Base-by-base conservation (phyloP, 2,888 invertebrate genomes). In the Lypha dubia region DNA sequence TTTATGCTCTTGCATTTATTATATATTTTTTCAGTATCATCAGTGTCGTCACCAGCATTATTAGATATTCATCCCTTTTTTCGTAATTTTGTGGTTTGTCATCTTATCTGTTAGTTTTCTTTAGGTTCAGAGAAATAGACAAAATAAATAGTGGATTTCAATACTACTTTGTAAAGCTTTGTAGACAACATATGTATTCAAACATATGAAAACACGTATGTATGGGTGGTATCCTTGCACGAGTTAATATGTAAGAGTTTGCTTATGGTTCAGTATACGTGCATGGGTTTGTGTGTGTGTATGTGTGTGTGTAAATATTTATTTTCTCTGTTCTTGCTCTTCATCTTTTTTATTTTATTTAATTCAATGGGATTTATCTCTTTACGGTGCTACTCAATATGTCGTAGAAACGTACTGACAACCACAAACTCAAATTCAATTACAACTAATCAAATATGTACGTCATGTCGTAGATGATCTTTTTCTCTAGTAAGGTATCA, bases 361-460 rank as follows among this genome's bases (percentile, higher is more conserved):
- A 80, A 60, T 62, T 67, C 74, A 83, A 68, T 70, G 46, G 51
- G 77, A 63, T 63, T 77, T 80, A 70, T 74, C 41, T 77, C n/a
- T 46, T 79, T 17, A 67, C 49, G 24, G 46, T 67, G 32, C 7
- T 68, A 58, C 56, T 44, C 38, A 44, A 35, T 76, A 20, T 58
- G 56, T 53, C 62, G n/a, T 41, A 46, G 13, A 46, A 56, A 71
- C 17, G 58, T 80, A 77, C 62, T 60, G 65, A 65, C 76, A 76
- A 46, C 80, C 77, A 71, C 79, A 83, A 81, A 75, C 80, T 70
- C 44, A 85, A 70, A 87, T 86, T 81, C 87, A 53, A 79, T 73
- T 85, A 83, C 83, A 76, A 81, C 81, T 83, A 80, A 84, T 83
- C 79, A 86, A 79, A 81, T 83, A 41, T 56, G 62, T 63, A 22